Evolutionary conservation across 2,113 vertebrate genomes (phyloP), one percentile per base, ranked within the genome.

Genomic region (Gallinago paraguaiae): DNA sequence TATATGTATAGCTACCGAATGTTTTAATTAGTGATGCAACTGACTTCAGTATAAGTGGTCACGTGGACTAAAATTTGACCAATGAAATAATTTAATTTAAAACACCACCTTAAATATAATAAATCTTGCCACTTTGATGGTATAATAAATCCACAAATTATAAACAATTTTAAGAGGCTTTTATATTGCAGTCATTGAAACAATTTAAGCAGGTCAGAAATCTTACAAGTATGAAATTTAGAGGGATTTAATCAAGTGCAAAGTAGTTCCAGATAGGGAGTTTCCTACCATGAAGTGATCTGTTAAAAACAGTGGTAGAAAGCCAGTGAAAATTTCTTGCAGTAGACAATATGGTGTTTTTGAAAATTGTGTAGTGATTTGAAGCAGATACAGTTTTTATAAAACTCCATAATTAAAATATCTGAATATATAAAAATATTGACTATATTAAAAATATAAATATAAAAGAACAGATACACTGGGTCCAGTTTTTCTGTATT

Each of bases 161-260:
- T 11, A 20, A 6, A 30, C 61, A 12, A 59, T 68, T 53, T 59
- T 28, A 77, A 41, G 71, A 76, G 17, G 28, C 54, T 45, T 10
- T 77, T 92, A 39, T 3, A 16, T 56, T 78, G 35, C 24, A 65
- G 57, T 67, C 30, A 75, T 51, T 2, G 1, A 70, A 93, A 63
- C 13, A 46, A 35, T 64, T 51, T 45, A 71, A 63, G 30, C 46
- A 79, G 67, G 43, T n/a, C 25, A 46, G 41, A 80, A 76, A 41
- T 63, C 10, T 71, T 79, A 45, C 6, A 56, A 0, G 0, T 43
- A 7, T 22, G 25, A 71, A 24, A 1, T 82, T 64, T 45, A 27
- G 2, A 60, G 31, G 20, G 12, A 67, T 89, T 89, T 93, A 71
- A 24, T 60, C 33, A 53, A 72, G 37, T 69, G 27, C 27, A 64